phyloP scores from a whole-genome alignment of 2,888 invertebrate species.

The Eupeodes latifasciatus region DNA sequence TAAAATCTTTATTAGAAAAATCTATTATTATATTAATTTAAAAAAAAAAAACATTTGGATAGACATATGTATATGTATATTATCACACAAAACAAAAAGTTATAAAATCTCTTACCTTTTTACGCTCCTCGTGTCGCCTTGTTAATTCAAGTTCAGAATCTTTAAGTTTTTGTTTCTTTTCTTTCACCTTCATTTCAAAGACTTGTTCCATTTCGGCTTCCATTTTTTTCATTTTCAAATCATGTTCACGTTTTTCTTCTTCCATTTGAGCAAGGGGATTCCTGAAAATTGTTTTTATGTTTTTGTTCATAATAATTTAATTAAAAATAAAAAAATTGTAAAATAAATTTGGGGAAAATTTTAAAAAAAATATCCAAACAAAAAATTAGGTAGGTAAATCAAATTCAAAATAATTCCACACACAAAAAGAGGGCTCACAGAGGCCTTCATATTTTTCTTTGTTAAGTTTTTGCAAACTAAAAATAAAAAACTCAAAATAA shows the following conservation, averaged over 20 bases:
- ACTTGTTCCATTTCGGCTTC: conserved; percentile 99
- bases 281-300: conserved; percentile 85
- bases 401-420: conserved; percentile 26
- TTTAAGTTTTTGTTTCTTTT: conserved; percentile 97
- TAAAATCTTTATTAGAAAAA: neutral
- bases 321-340: neutral
- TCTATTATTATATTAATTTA: neutral
- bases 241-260: conserved; percentile 98
- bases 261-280: conserved; percentile 99
- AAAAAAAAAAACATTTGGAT: no score
- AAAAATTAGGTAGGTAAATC: conserved; percentile 1
- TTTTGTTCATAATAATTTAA: conserved; percentile 40
- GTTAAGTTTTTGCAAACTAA: conserved; percentile 15
- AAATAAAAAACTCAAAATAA: conserved; percentile 24
- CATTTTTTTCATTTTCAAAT: conserved; percentile 99
- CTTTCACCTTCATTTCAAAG: conserved; percentile 98
- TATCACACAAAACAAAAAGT: conserved; percentile 76
- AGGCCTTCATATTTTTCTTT: neutral
- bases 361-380: neutral
- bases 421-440: conserved; percentile 41
- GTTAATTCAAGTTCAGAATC: conserved; percentile 97
- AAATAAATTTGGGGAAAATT: neutral
- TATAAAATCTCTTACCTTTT: conserved; percentile 85
- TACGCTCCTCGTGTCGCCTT: conserved; percentile 92
- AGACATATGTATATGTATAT: no score